Evolutionary conservation across 1,140 invertebrate species (phyloP).

Genomic region (Kradibia gibbosae): DNA sequence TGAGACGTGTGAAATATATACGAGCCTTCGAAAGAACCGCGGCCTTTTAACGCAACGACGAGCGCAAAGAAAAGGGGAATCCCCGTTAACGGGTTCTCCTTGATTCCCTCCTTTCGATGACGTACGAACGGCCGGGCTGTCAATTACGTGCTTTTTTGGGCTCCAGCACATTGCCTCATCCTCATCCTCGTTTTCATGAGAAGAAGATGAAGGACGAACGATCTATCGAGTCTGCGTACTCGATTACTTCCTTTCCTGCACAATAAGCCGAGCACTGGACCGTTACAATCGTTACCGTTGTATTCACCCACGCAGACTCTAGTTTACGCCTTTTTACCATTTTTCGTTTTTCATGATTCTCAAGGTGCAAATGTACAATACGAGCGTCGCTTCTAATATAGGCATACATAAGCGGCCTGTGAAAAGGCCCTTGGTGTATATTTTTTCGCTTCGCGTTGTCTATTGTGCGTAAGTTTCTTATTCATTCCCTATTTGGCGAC

Average conservation of each 20-base stretch:
- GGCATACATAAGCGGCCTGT: background rate
- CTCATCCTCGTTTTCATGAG: background rate
- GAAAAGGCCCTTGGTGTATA: background rate
- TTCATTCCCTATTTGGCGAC: background rate
- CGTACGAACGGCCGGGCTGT: background rate
- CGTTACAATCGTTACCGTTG: background rate
- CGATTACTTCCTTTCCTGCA: conserved; percentile 1
- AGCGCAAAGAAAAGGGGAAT: conserved; percentile 9
- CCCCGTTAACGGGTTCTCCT: conserved; percentile 14
- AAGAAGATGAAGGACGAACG: background rate
- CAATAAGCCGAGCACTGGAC: background rate
- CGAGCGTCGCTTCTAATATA: background rate
- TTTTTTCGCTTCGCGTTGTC: background rate
- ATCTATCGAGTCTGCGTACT: background rate
- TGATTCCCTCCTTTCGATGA: conserved; percentile 4
- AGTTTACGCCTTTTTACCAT: background rate
- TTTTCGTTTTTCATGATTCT: background rate
- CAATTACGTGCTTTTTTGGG: conserved; percentile 34
- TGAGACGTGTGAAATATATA: conserved; percentile 29
- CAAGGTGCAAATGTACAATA: background rate
- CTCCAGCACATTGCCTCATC: background rate
- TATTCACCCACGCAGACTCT: background rate
- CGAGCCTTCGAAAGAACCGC: background rate
- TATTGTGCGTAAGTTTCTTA: background rate
- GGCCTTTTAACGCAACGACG: background rate